Percentiles rank a stretch among this genome's conserved stretches.
These are phyloP conservation scores for Timandra comae DNA, from an alignment of 2,888 invertebrate genomes.

Conservation along the genomic window DNA sequence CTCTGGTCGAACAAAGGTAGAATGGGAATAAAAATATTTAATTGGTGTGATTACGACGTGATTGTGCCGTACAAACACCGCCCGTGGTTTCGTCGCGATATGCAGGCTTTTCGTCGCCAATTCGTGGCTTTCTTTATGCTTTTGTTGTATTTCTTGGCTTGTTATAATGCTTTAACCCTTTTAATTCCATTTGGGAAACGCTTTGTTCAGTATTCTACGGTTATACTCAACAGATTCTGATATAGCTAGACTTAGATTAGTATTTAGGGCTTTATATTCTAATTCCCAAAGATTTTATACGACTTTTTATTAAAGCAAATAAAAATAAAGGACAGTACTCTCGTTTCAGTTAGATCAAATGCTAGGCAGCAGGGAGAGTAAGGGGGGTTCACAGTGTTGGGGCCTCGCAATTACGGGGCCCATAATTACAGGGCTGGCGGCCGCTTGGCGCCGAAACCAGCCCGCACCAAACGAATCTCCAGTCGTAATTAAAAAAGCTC, in stretches of 20 bases:
- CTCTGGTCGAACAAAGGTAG: constrained; percentile 49
- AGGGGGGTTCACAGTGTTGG: constrained; percentile 49
- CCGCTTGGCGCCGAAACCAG: constrained; percentile 70
- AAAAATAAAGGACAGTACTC: constrained; percentile 9
- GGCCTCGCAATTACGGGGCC: constrained; percentile 69
- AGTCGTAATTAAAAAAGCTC: constrained; percentile 75
- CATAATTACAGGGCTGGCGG: constrained; percentile 74
- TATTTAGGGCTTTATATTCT: too few relatives aligned
- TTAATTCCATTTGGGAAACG: too few relatives aligned
- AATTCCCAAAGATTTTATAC: too few relatives aligned
- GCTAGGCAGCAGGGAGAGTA: constrained; percentile 45
- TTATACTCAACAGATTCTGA: too few relatives aligned
- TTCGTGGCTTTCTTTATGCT: too few relatives aligned
- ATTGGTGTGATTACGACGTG: constrained; percentile 67
- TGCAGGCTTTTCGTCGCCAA: constrained; percentile 6
- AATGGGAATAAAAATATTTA: constrained; percentile 71
- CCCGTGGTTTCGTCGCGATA: constrained; percentile 41
- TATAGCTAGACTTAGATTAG: too few relatives aligned
- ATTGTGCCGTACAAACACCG: constrained; percentile 64
- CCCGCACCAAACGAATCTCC: constrained; percentile 61
- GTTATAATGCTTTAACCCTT: too few relatives aligned
- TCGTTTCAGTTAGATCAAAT: constrained; percentile 27
- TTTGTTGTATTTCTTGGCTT: too few relatives aligned
- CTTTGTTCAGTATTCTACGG: too few relatives aligned
- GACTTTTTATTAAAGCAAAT: too few relatives aligned